Conservation (phyloP, 1,140 invertebrate species). For the Platorchestia sp. region DNA sequence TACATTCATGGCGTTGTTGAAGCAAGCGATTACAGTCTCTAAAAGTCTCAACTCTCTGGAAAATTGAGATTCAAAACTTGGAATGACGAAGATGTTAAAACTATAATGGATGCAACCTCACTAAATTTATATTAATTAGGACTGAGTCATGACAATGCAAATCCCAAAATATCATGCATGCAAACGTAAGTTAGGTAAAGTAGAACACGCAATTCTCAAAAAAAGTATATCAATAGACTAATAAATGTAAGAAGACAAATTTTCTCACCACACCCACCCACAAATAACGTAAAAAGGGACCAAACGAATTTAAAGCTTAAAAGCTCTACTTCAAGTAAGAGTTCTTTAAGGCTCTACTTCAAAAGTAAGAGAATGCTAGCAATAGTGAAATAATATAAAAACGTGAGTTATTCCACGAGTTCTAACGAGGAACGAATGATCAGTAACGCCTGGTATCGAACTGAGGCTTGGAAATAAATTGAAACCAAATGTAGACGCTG, state of each 20-base stretch:
- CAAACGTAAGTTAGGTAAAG: neutral
- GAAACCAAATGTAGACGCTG: neutral
- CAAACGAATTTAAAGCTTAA: neutral
- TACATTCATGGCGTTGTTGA: neutral
- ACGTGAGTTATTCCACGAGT: neutral
- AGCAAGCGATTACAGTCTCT: neutral
- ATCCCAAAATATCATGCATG: neutral
- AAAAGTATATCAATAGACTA: neutral
- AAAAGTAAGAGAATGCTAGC: neutral
- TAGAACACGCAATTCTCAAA: neutral
- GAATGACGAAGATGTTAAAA: neutral
- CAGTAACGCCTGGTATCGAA: neutral
- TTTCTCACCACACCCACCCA: neutral
- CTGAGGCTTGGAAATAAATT: neutral
- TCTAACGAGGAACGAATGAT: neutral
- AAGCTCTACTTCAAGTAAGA: too few species aligned
- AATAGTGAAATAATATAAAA: neutral
- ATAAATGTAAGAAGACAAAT: neutral
- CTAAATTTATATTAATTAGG: neutral
- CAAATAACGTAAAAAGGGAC: neutral
- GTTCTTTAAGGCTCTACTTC: too few species aligned
- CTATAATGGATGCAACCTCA: neutral
- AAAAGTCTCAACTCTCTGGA: neutral
- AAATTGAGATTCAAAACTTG: neutral
- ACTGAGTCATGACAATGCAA: neutral